Conservation (phyloP, 2,797 vertebrate genomes). For the Amblyraja radiata region DNA sequence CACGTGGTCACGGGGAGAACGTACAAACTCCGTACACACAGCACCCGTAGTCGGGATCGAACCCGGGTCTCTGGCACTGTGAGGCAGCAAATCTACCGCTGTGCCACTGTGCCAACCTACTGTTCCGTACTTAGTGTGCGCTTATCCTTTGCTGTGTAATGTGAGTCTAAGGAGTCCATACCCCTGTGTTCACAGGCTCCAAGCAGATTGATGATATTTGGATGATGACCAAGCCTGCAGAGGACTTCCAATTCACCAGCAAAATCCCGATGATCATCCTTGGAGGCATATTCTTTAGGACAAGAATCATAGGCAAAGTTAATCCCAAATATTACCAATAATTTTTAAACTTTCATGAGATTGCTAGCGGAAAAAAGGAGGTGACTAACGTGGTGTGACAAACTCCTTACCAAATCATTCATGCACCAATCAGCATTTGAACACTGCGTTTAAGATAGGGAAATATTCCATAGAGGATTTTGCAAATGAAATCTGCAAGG, state of each 20-base stretch:
- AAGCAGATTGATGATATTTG: slow-evolving; percentile 79
- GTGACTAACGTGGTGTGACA: background rate
- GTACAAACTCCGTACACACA: no score
- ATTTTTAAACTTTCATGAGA: background rate
- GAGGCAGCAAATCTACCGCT: no score
- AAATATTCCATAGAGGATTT: no score
- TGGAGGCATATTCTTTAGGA: slow-evolving; percentile 71
- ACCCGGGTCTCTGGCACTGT: no score
- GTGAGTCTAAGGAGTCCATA: slow-evolving; percentile 41
- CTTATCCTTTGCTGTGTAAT: background rate
- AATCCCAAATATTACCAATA: background rate
- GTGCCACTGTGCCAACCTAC: background rate
- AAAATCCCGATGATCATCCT: slow-evolving; percentile 80
- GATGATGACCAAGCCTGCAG: slow-evolving; percentile 78
- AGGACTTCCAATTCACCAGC: slow-evolving; percentile 79
- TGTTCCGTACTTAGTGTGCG: background rate
- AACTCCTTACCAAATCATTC: background rate
- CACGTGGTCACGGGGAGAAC: no score
- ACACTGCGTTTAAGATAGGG: background rate
- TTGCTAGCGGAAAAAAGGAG: background rate
- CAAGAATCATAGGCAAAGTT: slow-evolving; percentile 41
- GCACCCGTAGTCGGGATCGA: no score
- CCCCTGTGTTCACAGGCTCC: slow-evolving; percentile 80
- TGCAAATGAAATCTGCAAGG: background rate
- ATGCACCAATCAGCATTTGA: background rate